phyloP scores from a whole-genome alignment of 2,888 invertebrate genomes.

The Ormyrus pomaceus region DNA sequence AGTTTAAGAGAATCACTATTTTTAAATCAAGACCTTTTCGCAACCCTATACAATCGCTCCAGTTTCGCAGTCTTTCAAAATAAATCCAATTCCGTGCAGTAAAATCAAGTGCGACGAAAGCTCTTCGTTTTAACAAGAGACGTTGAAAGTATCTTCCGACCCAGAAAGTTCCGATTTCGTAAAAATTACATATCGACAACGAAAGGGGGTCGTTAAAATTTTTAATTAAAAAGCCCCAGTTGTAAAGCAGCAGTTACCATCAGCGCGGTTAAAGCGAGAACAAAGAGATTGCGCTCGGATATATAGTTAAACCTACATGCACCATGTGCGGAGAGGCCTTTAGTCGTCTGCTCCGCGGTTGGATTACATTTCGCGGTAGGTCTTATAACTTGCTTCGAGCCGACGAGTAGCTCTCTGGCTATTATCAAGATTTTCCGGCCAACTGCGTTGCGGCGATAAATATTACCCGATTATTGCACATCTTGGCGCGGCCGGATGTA shows the following conservation, averaged over 20 bases:
- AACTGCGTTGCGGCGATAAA: background rate
- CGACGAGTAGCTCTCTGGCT: slow-evolving; percentile 5
- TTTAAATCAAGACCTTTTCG: background rate
- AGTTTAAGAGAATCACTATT: background rate
- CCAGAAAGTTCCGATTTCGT: no score
- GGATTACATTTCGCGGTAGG: slow-evolving; percentile 30
- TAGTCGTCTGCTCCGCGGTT: slow-evolving; percentile 22
- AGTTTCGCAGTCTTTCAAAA: background rate
- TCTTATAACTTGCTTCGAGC: slow-evolving; percentile 29
- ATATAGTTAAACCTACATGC: background rate
- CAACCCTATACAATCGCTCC: background rate
- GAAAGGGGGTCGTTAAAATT: no score
- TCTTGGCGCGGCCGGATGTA: background rate
- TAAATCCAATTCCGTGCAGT: background rate
- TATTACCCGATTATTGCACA: background rate
- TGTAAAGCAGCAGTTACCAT: no score
- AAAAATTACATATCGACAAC: no score
- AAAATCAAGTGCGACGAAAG: no score
- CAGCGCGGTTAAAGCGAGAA: background rate
- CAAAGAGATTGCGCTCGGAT: background rate
- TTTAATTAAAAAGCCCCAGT: no score
- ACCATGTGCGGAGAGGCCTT: slow-evolving; percentile 8
- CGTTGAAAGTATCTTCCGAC: no score
- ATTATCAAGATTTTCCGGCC: slow-evolving; percentile 13
- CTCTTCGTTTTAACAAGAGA: no score